Conservation (phyloP, 1,140 invertebrate species). For the Colletes gigas region DNA sequence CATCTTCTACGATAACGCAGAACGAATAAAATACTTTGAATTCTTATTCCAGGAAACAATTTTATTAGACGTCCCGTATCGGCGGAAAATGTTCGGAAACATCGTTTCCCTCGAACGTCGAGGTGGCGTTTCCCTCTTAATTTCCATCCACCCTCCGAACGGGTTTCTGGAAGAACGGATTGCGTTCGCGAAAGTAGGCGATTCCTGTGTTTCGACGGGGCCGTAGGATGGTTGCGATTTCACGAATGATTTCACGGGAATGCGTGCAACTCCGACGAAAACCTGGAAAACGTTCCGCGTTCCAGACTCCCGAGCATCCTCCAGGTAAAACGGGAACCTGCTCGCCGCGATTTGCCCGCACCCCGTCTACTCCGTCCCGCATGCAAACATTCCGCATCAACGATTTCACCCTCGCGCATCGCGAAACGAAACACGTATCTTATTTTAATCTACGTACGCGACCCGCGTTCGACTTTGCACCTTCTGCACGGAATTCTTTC, state of each 20-base stretch:
- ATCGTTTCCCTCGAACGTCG: background rate
- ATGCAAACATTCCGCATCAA: conserved; percentile 40
- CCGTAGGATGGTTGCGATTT: conserved; percentile 47
- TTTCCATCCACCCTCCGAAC: background rate
- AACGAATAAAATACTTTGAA: no score
- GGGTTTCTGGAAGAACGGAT: background rate
- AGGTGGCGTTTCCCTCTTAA: background rate
- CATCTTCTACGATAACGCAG: no score
- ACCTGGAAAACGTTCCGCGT: conserved; percentile 40
- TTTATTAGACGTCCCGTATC: no score
- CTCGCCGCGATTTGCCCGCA: conserved; percentile 7
- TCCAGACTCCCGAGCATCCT: conserved; percentile 31
- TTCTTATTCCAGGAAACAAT: no score
- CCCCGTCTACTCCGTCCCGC: conserved; percentile 1
- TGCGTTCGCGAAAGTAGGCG: background rate
- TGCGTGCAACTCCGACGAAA: conserved; percentile 44
- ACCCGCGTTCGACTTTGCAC: conserved; percentile 26
- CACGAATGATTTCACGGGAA: conserved; percentile 65
- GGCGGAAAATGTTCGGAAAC: no score
- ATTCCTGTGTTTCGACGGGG: background rate
- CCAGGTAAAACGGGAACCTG: conserved; percentile 26
- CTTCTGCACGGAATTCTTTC: background rate
- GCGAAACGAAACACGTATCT: conserved; percentile 60
- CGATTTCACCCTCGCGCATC: conserved; percentile 36
- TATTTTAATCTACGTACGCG: conserved; percentile 51